Base-by-base conservation (phyloP, 2,113 vertebrate species). In the Channa maculata region DNA sequence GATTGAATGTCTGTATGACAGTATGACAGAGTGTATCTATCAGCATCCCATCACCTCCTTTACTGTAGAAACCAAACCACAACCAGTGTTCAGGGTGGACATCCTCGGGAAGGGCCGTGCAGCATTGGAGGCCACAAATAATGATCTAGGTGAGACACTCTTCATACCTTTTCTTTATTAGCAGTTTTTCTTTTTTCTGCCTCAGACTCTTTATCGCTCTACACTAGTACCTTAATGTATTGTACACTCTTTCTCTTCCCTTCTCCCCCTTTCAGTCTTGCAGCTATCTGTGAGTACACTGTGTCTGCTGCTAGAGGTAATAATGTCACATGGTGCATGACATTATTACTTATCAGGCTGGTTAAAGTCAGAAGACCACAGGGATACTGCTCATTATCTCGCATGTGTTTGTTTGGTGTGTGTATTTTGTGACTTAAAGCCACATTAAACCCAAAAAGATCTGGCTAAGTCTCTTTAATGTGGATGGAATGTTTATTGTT, bases 21-120 rank as follows among this genome's bases (percentile, higher is more conserved):
- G 80, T 48, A 98, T 97, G 96, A 97, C 95, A 0, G 96, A 98
- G 62, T 97, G 96, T 51, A 65, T 92, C 55, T 97, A 97, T 62
- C 75, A 86, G 0, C 61, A 52, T 13, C 95, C 96, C 58, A 93
- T 97, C 70, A 80, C 65, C 37, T 96, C 93, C 9, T 97, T 97
- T 64, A 48, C 81, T 0, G 92, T 96, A 71, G 85, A 93, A 2
- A 77, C 89, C 3, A 89, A 73, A n/a, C 90, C 92, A 0, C 91
- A 95, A 84, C 79, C 86, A 0, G 93, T 97, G 44, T 95, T 94
- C 15, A 89, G 95, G 48, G 93, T 96, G 67, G 89, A 97, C 72
- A 88, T 98, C 74, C 62, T 97, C 34, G 88, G 92, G 1, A 78
- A 91, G 55, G 96, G 96, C 3, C 92, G 92, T 3, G 39, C 68